Conservation (phyloP, 2,113 vertebrate species). For the Tricholaema leucomelas region DNA sequence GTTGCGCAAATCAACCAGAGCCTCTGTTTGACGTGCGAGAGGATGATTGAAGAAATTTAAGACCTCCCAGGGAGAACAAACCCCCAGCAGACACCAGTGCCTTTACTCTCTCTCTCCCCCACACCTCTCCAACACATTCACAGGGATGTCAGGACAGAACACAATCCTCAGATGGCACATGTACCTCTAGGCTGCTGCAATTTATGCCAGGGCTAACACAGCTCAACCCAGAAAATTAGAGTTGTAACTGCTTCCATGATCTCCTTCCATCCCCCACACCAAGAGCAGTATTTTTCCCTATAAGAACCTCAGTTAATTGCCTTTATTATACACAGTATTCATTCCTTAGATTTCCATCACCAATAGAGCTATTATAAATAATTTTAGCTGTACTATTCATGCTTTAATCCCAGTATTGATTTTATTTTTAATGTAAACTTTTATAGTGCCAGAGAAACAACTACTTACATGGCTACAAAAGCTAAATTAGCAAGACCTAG, state of each 20-base stretch:
- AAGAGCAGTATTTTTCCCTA: slow-evolving; percentile 39
- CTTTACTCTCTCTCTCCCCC: neutral
- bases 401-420: slow-evolving; percentile 56
- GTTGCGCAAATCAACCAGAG: slow-evolving; percentile 1
- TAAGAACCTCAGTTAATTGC: slow-evolving; percentile 49
- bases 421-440: slow-evolving; percentile 68
- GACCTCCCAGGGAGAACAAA: neutral
- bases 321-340: slow-evolving; percentile 55
- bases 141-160: slow-evolving; percentile 1
- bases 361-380: slow-evolving; percentile 51
- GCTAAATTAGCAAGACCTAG: slow-evolving; percentile 10
- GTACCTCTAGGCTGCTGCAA: slow-evolving; percentile 49
- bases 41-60: neutral
- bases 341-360: slow-evolving; percentile 58
- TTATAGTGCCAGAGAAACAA: slow-evolving; percentile 46
- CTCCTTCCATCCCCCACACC: slow-evolving; percentile 36
- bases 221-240: slow-evolving; percentile 51
- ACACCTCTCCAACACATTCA: neutral
- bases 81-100: neutral
- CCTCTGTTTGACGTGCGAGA: neutral
- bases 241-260: slow-evolving; percentile 48
- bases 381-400: slow-evolving; percentile 43
- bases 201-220: slow-evolving; percentile 44
- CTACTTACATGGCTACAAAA: neutral
- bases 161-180: slow-evolving; percentile 14